phyloP scores from a whole-genome alignment of 1,140 invertebrate genomes.

The Matsumurasca onukii region DNA sequence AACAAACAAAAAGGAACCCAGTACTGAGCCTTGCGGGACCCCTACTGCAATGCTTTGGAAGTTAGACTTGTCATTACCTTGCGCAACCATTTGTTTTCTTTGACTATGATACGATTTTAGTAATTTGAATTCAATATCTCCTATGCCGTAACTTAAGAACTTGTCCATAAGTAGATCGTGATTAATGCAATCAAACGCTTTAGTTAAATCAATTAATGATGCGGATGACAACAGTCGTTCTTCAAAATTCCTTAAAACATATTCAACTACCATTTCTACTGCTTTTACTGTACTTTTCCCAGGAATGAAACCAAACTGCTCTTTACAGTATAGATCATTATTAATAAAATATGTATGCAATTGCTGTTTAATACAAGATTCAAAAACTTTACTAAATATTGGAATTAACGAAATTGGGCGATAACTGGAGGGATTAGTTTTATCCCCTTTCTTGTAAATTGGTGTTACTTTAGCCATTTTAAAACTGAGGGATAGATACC shows the following conservation, averaged over 20 bases:
- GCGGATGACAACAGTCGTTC: not conserved
- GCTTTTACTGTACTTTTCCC: not conserved
- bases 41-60: not conserved
- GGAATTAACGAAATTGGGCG: not conserved
- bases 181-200: conserved; percentile 12
- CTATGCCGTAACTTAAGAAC: not conserved
- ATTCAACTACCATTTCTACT: not conserved
- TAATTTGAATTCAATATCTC: not conserved
- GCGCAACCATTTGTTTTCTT: conserved; percentile 4
- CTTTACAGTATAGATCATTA: not conserved
- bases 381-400: not conserved
- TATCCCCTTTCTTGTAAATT: not conserved
- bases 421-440: not conserved
- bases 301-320: not conserved
- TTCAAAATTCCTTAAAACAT: conserved; percentile 4
- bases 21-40: not conserved
- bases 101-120: not conserved
- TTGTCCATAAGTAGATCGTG: not conserved
- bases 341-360: not conserved
- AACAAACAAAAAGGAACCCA: not conserved
- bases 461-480: not conserved
- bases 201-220: not conserved
- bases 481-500: not conserved
- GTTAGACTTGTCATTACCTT: not conserved
- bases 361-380: not conserved